Evolutionary conservation across 2,888 invertebrate genomes (phyloP).

Genomic region (Habrosyne pyritoides): DNA sequence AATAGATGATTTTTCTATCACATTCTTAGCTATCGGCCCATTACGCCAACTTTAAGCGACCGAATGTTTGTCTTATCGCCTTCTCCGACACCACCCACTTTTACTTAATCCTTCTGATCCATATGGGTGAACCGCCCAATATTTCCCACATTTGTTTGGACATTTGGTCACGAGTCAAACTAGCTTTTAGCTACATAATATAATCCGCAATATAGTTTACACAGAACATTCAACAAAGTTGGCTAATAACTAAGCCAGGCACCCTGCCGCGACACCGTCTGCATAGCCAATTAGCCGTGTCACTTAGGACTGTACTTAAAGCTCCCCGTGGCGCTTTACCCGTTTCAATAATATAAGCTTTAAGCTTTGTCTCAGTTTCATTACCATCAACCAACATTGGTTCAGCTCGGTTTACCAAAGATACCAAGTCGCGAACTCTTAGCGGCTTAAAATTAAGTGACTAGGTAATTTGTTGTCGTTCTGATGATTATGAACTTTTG

Average conservation of each 20-base stretch:
- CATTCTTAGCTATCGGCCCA: too few relatives aligned
- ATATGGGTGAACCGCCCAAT: too few relatives aligned
- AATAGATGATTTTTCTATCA: too few relatives aligned
- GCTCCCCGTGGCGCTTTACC: slow-evolving; percentile 12
- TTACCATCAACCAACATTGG: background rate
- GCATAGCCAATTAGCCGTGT: slow-evolving; percentile 26
- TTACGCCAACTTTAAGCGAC: too few relatives aligned
- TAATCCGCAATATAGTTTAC: background rate
- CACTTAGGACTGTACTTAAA: slow-evolving; percentile 17
- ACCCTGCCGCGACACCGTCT: slow-evolving; percentile 15
- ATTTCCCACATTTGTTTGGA: too few relatives aligned
- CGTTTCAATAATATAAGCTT: slow-evolving; percentile 2
- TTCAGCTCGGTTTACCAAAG: background rate
- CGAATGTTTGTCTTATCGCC: too few relatives aligned
- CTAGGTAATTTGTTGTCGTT: background rate
- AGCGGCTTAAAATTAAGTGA: background rate
- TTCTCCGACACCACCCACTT: too few relatives aligned
- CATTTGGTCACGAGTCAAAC: too few relatives aligned
- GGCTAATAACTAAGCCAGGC: background rate
- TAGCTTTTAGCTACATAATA: too few relatives aligned
- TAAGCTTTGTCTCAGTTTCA: slow-evolving; percentile 1
- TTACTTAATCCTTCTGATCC: too few relatives aligned
- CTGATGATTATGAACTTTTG: background rate
- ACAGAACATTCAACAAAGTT: background rate
- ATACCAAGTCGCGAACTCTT: background rate